Conservation (phyloP, 64 coral and sea anemone species). For the Acropora yongei region DNA sequence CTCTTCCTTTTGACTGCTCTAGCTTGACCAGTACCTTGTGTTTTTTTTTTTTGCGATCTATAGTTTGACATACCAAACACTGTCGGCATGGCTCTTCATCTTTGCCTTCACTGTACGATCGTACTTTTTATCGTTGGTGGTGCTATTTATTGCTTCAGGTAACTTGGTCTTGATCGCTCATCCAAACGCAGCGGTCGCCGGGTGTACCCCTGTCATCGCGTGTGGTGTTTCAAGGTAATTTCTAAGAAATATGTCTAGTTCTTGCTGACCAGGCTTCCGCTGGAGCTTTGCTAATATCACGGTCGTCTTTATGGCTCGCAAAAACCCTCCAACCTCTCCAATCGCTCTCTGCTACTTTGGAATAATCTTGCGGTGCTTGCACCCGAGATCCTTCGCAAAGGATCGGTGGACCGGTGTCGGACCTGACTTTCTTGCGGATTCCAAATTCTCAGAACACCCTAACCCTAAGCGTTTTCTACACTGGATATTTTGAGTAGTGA, state of each 20-base stretch:
- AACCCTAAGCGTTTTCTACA: too few relatives aligned
- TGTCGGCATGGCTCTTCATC: too few relatives aligned
- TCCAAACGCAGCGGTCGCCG: constrained; percentile 38
- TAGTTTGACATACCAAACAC: too few relatives aligned
- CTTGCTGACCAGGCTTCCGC: neutral
- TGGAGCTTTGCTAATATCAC: too few relatives aligned
- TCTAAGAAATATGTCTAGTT: constrained; percentile 11
- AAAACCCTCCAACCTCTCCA: too few relatives aligned
- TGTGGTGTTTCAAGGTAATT: constrained; percentile 54
- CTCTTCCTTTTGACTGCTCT: neutral
- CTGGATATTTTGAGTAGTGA: too few relatives aligned
- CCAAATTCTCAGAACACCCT: too few relatives aligned
- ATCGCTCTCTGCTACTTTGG: too few relatives aligned
- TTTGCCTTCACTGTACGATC: neutral
- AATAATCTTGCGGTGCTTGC: too few relatives aligned
- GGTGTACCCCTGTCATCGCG: constrained; percentile 4
- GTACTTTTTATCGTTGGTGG: neutral
- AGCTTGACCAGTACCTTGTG: neutral
- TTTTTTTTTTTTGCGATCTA: too few relatives aligned
- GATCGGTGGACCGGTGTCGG: neutral
- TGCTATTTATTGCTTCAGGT: neutral
- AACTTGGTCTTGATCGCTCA: neutral
- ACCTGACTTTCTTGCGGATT: neutral
- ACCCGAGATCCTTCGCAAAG: too few relatives aligned
- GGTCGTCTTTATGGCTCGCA: too few relatives aligned